Conservation (phyloP, 2,888 invertebrate genomes). For the Synanthedon formicaeformis region DNA sequence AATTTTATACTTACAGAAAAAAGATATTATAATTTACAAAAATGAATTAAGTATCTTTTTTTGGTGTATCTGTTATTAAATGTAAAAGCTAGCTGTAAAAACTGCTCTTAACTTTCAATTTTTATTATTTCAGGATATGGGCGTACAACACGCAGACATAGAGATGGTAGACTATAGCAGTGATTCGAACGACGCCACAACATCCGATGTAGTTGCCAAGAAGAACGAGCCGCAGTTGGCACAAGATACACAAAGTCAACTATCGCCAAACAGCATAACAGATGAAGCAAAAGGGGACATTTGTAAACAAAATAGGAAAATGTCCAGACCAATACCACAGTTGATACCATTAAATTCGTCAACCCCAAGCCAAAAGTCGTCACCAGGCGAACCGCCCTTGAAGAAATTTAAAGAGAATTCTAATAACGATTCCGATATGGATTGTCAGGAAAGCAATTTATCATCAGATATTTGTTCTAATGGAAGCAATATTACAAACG, state of each 20-base stretch:
- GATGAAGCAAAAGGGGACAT: slow-evolving; percentile 37
- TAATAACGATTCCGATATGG: slow-evolving; percentile 8
- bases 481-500: slow-evolving; percentile 24
- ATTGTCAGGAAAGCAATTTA: slow-evolving; percentile 13
- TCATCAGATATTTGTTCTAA: no score
- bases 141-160: slow-evolving; percentile 43
- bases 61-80: background rate
- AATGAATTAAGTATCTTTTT: background rate
- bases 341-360: slow-evolving; percentile 76
- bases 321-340: slow-evolving; percentile 78
- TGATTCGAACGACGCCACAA: slow-evolving; percentile 49
- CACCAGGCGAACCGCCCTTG: slow-evolving; percentile 48
- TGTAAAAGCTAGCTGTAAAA: background rate
- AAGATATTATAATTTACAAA: background rate
- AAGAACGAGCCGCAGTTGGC: slow-evolving; percentile 28
- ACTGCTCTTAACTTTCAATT: slow-evolving; percentile 1
- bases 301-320: slow-evolving; percentile 34
- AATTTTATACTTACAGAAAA: background rate
- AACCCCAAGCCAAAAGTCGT: slow-evolving; percentile 49
- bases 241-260: slow-evolving; percentile 24
- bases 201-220: slow-evolving; percentile 23
- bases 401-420: slow-evolving; percentile 43
- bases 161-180: slow-evolving; percentile 53
- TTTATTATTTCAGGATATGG: slow-evolving; percentile 55
- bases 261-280: slow-evolving; percentile 22